phyloP scores from a whole-genome alignment of 1,140 invertebrate genomes.

The Drosophila sturtevanti region DNA sequence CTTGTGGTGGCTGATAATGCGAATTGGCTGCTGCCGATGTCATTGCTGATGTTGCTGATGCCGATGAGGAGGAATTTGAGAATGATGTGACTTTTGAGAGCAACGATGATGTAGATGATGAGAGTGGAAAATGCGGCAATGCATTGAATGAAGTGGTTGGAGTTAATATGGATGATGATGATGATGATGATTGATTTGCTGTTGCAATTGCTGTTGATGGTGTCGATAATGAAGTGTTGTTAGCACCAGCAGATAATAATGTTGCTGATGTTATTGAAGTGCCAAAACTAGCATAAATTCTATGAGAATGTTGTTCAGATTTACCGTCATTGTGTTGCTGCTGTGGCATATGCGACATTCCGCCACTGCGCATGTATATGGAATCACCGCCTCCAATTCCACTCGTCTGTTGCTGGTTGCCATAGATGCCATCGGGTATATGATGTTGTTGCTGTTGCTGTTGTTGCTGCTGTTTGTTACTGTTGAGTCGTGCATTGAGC shows the following conservation, averaged over 20 bases:
- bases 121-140: slow-evolving; percentile 78
- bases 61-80: slow-evolving; percentile 60
- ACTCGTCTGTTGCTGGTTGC: slow-evolving; percentile 48
- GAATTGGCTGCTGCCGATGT: slow-evolving; percentile 48
- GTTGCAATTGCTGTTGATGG: slow-evolving; percentile 33
- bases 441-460: slow-evolving; percentile 56
- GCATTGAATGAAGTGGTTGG: slow-evolving; percentile 67
- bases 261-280: slow-evolving; percentile 60
- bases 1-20: slow-evolving; percentile 73
- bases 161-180: slow-evolving; percentile 51
- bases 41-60: slow-evolving; percentile 41
- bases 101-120: slow-evolving; percentile 80
- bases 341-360: slow-evolving; percentile 70
- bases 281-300: slow-evolving; percentile 80
- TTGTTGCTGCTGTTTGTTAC: slow-evolving; percentile 66
- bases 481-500: slow-evolving; percentile 79
- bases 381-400: slow-evolving; percentile 50
- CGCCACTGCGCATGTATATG: slow-evolving; percentile 62
- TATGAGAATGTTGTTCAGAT: slow-evolving; percentile 74
- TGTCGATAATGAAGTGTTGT: slow-evolving; percentile 1
- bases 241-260: slow-evolving; percentile 25
- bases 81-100: slow-evolving; percentile 81
- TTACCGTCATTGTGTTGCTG: slow-evolving; percentile 82
- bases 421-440: slow-evolving; percentile 66
- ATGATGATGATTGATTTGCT: slow-evolving; percentile 11